Evolutionary conservation across 2,113 vertebrate species (phyloP).

Genomic region (Podarcis raffonei): DNA sequence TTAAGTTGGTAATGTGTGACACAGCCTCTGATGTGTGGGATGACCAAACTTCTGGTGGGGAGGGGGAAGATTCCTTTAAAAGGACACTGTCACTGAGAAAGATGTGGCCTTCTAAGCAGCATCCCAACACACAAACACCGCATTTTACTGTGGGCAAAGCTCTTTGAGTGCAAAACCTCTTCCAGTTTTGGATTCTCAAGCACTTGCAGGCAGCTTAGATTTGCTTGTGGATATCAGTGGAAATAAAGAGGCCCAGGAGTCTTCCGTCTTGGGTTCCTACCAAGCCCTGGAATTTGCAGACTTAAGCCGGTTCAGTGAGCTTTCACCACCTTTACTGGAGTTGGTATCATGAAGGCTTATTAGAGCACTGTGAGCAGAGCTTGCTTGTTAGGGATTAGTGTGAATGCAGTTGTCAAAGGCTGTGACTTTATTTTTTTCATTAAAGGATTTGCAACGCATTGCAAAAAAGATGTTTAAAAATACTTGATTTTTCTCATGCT

Average conservation of each 20-base stretch:
- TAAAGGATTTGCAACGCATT: not conserved
- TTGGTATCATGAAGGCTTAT: not conserved
- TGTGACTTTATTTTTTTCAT: not conserved
- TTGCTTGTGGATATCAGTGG: not conserved
- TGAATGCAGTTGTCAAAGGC: constrained; percentile 4
- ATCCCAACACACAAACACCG: not conserved
- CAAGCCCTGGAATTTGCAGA: not conserved
- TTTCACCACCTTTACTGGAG: not conserved
- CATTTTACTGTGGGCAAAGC: not conserved
- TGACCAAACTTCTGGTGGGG: too few relatives aligned
- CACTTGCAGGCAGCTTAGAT: not conserved
- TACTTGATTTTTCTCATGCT: not conserved
- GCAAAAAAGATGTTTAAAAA: not conserved
- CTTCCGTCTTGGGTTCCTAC: not conserved
- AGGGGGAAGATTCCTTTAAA: too few relatives aligned
- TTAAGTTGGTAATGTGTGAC: too few relatives aligned
- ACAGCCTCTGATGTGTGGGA: too few relatives aligned
- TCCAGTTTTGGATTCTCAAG: not conserved
- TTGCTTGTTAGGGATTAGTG: constrained; percentile 6
- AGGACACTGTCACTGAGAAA: not conserved
- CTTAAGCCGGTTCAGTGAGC: constrained; percentile 8
- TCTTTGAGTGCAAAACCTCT: not conserved
- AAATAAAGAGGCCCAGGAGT: not conserved
- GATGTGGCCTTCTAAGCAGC: not conserved
- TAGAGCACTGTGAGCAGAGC: not conserved